Evolutionary conservation across 2,888 invertebrate species (phyloP).

Genomic region (Eupeodes luniger): DNA sequence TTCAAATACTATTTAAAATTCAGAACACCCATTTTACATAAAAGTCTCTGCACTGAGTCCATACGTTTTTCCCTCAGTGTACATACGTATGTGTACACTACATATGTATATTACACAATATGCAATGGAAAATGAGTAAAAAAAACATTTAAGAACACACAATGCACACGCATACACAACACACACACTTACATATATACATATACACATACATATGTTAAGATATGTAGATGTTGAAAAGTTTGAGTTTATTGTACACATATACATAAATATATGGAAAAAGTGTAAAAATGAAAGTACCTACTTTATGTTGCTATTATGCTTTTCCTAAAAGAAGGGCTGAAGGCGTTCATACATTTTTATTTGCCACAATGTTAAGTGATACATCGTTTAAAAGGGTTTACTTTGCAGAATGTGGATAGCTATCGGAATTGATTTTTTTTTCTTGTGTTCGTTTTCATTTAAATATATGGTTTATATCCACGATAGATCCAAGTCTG

Average conservation of each 20-base stretch:
- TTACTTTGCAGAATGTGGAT: constrained; percentile 34
- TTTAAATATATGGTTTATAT: not conserved
- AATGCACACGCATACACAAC: too few species aligned
- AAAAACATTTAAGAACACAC: too few species aligned
- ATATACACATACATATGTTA: too few species aligned
- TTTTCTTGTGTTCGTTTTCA: not conserved
- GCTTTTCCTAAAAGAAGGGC: constrained; percentile 31
- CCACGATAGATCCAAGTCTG: not conserved
- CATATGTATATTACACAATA: too few species aligned
- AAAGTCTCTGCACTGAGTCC: too few species aligned
- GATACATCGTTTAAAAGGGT: constrained; percentile 63
- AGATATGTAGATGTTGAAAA: constrained; percentile 16
- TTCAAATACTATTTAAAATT: too few species aligned
- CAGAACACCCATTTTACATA: too few species aligned
- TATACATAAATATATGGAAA: constrained; percentile 34
- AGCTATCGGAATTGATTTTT: constrained; percentile 59
- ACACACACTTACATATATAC: too few species aligned
- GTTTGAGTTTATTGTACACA: not conserved
- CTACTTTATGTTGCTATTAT: constrained; percentile 58
- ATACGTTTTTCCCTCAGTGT: too few species aligned
- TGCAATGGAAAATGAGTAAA: too few species aligned
- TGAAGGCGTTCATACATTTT: constrained; percentile 41
- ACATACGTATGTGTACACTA: too few species aligned
- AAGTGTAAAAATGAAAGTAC: constrained; percentile 52
- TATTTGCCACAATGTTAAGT: constrained; percentile 65